These are phyloP conservation scores for Diachasma alloeum DNA, from an alignment of 1,140 invertebrate species.

Conservation along the genomic window DNA sequence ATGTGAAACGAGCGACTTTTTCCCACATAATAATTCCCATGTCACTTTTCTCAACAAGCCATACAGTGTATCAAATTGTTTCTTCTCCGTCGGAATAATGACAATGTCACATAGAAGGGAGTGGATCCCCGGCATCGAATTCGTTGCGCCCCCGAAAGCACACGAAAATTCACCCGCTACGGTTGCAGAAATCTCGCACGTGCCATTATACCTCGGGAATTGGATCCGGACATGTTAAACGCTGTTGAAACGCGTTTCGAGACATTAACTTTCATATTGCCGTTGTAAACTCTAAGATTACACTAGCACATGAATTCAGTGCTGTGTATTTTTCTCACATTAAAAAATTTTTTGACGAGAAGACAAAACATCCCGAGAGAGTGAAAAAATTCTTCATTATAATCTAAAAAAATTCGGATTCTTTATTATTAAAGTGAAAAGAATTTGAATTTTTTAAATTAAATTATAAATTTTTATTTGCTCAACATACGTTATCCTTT, in stretches of 20 bases:
- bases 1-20: conserved; percentile 31
- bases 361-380: not conserved
- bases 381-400: not conserved
- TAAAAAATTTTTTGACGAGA: not conserved
- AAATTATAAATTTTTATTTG: too few species aligned
- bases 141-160: not conserved
- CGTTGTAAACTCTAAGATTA: conserved; percentile 27
- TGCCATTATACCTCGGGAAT: conserved; percentile 52
- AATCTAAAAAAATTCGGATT: too few species aligned
- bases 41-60: conserved; percentile 12
- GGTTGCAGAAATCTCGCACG: conserved; percentile 46
- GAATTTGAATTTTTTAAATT: too few species aligned
- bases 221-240: conserved; percentile 65
- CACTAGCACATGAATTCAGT: not conserved
- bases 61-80: conserved; percentile 34
- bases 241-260: conserved; percentile 60
- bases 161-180: not conserved
- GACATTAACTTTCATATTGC: conserved; percentile 55
- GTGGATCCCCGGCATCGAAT: not conserved
- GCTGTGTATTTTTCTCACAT: not conserved
- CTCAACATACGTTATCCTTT: too few species aligned
- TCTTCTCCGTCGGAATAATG: conserved; percentile 64
- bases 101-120: conserved; percentile 57
- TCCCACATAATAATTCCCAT: conserved; percentile 45
- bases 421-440: too few species aligned